Evolutionary conservation across 2,113 vertebrate species (phyloP).

Genomic region (Coryphaenoides rupestris): DNA sequence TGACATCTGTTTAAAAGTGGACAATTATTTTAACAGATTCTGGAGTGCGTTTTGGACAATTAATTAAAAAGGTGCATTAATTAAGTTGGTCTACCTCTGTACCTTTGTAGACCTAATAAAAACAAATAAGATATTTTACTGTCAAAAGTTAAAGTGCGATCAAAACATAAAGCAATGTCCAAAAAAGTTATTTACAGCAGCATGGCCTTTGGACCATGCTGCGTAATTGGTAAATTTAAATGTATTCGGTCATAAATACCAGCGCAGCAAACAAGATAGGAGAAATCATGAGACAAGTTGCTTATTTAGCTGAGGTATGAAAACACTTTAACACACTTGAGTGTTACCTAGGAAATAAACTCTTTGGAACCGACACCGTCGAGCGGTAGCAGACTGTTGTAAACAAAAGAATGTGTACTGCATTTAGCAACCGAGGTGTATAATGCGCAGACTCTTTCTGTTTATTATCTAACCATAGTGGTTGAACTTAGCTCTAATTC

Average conservation of each 20-base stretch:
- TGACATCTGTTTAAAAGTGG: no score
- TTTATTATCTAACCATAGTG: slow-evolving; percentile 18
- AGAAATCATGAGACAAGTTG: slow-evolving; percentile 51
- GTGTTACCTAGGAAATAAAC: slow-evolving; percentile 63
- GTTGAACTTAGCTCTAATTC: not conserved
- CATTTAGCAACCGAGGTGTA: slow-evolving; percentile 37
- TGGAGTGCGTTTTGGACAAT: no score
- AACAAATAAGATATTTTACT: no score
- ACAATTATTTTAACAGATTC: no score
- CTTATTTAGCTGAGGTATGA: slow-evolving; percentile 50
- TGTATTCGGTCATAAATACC: slow-evolving; percentile 45
- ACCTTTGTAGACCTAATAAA: no score
- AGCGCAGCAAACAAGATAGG: slow-evolving; percentile 49
- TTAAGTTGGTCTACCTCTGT: no score
- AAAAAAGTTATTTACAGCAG: not conserved
- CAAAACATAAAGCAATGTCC: no score
- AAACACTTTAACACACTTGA: slow-evolving; percentile 52
- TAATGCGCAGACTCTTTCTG: not conserved
- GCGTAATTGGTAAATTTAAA: slow-evolving; percentile 30
- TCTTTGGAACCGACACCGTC: slow-evolving; percentile 61
- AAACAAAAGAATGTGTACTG: slow-evolving; percentile 48
- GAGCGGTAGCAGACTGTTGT: slow-evolving; percentile 59
- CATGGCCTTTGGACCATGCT: slow-evolving; percentile 17
- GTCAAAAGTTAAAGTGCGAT: no score
- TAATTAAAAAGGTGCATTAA: no score